A percentile compares a stretch with the other conserved stretches of the same genome.
phyloP scores from a whole-genome alignment of 2,113 vertebrate species.

The Trematomus loennbergii region DNA sequence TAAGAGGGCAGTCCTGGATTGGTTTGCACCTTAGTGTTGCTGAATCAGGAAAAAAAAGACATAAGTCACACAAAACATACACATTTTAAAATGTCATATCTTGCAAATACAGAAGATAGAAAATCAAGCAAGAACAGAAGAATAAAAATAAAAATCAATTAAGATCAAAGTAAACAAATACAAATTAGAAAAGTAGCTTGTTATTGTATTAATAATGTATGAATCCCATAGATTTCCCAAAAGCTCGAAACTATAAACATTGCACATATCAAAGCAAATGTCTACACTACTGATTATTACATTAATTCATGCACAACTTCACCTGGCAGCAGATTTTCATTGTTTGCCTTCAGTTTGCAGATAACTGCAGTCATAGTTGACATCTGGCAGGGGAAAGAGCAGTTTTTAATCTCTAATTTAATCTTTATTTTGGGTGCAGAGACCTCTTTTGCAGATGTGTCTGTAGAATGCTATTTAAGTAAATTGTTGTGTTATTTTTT shows the following conservation, averaged over 20 bases:
- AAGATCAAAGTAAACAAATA: constrained; percentile 9
- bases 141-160: background rate
- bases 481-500: background rate
- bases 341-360: constrained; percentile 65
- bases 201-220: background rate
- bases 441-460: background rate
- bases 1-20: constrained; percentile 40
- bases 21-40: constrained; percentile 69
- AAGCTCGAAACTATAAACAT: background rate
- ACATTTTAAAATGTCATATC: background rate
- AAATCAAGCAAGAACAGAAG: background rate
- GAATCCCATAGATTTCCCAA: too few species aligned
- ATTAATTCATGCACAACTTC: constrained; percentile 44
- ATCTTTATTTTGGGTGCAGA: background rate
- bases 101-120: background rate
- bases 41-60: constrained; percentile 42
- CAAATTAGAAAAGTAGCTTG: background rate
- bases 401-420: constrained; percentile 27
- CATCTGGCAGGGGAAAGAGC: constrained; percentile 72
- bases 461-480: background rate
- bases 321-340: constrained; percentile 77
- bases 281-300: constrained; percentile 38
- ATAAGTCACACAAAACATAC: constrained; percentile 3
- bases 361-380: constrained; percentile 66
- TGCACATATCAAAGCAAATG: constrained; percentile 19